Percentiles rank a stretch among this genome's conserved stretches.
Evolutionary conservation across 2,888 invertebrate species (phyloP).

Genomic region (Ariolimax columbianus): DNA sequence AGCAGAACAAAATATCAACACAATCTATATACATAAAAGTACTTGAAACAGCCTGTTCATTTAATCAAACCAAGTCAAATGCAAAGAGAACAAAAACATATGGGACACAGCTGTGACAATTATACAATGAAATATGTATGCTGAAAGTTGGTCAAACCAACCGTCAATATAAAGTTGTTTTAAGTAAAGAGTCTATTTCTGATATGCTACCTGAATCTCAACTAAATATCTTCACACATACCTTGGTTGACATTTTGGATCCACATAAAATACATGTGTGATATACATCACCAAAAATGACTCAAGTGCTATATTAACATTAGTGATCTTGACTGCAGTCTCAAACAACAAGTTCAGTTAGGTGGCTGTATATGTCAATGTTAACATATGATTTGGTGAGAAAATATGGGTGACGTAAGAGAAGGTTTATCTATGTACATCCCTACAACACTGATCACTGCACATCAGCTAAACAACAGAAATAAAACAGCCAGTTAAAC

Average conservation of each 20-base stretch:
- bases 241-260: too few species aligned
- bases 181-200: too few species aligned
- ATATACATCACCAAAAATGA: too few species aligned
- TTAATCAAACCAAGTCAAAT: background rate
- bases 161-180: too few species aligned
- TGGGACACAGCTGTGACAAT: background rate
- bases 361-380: background rate
- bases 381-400: background rate
- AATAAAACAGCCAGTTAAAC: constrained; percentile 9
- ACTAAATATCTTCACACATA: too few species aligned
- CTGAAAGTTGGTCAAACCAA: too few species aligned
- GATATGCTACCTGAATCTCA: too few species aligned
- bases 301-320: too few species aligned
- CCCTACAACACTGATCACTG: background rate
- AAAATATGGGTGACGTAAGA: background rate
- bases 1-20: background rate
- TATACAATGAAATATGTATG: too few species aligned
- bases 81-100: background rate
- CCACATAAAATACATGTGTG: too few species aligned
- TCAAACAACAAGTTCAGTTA: background rate
- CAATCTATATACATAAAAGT: constrained; percentile 17
- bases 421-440: constrained; percentile 10
- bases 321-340: too few species aligned
- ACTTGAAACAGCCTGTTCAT: background rate
- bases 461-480: background rate